phyloP scores from a whole-genome alignment of 2,888 invertebrate genomes.

The Phasia obesa region DNA sequence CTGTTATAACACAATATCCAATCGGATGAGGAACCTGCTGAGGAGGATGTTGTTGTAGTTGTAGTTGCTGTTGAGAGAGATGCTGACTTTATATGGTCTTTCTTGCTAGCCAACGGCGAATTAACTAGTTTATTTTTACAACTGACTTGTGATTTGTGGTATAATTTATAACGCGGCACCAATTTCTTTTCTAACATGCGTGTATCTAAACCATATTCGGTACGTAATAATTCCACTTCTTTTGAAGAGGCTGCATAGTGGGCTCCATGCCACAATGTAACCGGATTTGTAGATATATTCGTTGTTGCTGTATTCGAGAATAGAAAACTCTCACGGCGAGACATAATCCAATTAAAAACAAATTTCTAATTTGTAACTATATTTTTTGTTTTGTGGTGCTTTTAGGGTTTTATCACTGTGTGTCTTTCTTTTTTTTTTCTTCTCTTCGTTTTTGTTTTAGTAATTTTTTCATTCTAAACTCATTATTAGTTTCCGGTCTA shows the following conservation, averaged over 20 bases:
- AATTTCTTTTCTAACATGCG: slow-evolving; percentile 78
- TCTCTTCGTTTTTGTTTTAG: slow-evolving; percentile 35
- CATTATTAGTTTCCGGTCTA: slow-evolving; percentile 68
- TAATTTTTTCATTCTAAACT: slow-evolving; percentile 66
- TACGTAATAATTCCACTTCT: slow-evolving; percentile 77
- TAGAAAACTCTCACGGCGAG: slow-evolving; percentile 67
- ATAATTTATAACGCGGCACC: slow-evolving; percentile 77
- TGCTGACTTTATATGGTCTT: neutral
- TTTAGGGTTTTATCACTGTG: slow-evolving; percentile 6
- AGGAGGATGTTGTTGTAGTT: slow-evolving; percentile 9
- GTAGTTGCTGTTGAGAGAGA: neutral
- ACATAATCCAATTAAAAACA: slow-evolving; percentile 65
- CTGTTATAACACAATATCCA: slow-evolving; percentile 80
- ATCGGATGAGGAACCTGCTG: slow-evolving; percentile 73
- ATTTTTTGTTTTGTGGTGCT: slow-evolving; percentile 17
- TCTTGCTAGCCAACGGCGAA: slow-evolving; percentile 38
- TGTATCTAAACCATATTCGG: slow-evolving; percentile 78
- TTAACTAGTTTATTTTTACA: slow-evolving; percentile 77
- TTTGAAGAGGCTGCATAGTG: slow-evolving; percentile 78
- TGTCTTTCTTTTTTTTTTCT: slow-evolving; percentile 4
- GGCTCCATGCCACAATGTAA: slow-evolving; percentile 79
- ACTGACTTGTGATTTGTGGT: slow-evolving; percentile 76
- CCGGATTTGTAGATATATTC: slow-evolving; percentile 70
- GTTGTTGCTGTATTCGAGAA: slow-evolving; percentile 37
- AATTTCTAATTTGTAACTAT: slow-evolving; percentile 37